These are phyloP conservation scores for Tragelaphus scriptus DNA, from an alignment of 2,113 vertebrate genomes.

Conservation along the genomic window DNA sequence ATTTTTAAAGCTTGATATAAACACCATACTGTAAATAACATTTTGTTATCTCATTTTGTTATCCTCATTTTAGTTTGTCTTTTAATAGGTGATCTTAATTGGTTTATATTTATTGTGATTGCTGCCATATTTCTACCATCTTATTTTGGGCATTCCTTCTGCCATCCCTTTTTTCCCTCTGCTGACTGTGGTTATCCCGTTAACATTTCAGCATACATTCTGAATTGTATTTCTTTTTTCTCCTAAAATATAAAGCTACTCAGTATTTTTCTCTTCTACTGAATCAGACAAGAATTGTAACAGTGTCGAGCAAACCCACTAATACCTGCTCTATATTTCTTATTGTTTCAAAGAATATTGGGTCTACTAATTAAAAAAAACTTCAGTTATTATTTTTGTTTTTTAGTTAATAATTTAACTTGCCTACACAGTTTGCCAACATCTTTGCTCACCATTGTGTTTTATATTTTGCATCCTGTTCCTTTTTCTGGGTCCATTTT, in stretches of 20 bases:
- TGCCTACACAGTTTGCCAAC: background rate
- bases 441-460: background rate
- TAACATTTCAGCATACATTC: conserved; percentile 7
- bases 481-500: background rate
- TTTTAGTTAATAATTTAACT: background rate
- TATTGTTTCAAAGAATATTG: background rate
- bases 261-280: background rate
- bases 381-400: background rate
- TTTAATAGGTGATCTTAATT: conserved; percentile 49
- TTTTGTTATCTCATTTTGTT: background rate
- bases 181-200: background rate
- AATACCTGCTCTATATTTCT: background rate
- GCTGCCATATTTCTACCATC: conserved; percentile 14
- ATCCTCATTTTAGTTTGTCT: background rate
- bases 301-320: background rate
- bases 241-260: background rate
- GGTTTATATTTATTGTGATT: conserved; percentile 41
- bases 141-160: conserved; percentile 35
- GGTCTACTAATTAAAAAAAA: background rate
- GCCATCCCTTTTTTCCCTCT: background rate
- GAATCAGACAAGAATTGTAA: background rate
- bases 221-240: conserved; percentile 13
- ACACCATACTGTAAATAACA: background rate
- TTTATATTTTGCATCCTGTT: background rate
- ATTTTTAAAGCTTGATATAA: conserved; percentile 29